These are phyloP conservation scores for Caenorhabditis sp. DNA, from an alignment of 2,888 invertebrate species.

Conservation along the genomic window DNA sequence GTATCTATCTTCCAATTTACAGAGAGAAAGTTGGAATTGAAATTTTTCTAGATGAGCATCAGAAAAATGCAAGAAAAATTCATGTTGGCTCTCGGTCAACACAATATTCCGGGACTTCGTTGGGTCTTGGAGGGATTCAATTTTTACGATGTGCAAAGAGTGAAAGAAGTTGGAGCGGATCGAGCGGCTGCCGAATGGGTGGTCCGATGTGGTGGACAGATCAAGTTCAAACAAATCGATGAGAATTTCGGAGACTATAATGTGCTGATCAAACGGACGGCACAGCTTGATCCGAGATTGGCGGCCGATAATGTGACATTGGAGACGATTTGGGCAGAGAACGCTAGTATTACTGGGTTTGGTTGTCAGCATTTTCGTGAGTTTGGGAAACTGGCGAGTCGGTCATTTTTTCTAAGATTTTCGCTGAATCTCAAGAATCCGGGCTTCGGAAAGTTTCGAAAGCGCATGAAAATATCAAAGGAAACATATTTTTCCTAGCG, in stretches of 20 bases:
- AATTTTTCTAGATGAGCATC: conserved; percentile 21
- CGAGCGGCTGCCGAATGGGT: conserved; percentile 94
- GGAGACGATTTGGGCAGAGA: conserved; percentile 46
- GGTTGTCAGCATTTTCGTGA: conserved; percentile 59
- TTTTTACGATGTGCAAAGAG: conserved; percentile 56
- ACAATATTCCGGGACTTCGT: conserved; percentile 60
- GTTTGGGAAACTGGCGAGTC: not conserved
- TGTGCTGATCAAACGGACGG: conserved; percentile 51
- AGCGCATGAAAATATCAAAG: no score
- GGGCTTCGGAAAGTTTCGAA: no score
- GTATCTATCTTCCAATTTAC: not conserved
- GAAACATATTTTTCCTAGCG: no score
- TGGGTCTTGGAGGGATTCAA: conserved; percentile 66
- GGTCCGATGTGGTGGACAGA: conserved; percentile 80
- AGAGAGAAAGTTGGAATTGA: not conserved
- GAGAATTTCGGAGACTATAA: conserved; percentile 60
- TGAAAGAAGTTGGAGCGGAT: conserved; percentile 80
- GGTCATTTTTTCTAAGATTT: no score
- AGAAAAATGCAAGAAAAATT: conserved; percentile 43
- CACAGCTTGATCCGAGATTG: conserved; percentile 59
- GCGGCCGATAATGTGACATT: conserved; percentile 50
- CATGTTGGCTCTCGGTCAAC: conserved; percentile 48
- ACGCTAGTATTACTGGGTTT: conserved; percentile 58
- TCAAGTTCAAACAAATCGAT: conserved; percentile 41
- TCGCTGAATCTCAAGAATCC: no score